Conservation (phyloP, 1,140 invertebrate species). For the Diorhabda elongata region DNA sequence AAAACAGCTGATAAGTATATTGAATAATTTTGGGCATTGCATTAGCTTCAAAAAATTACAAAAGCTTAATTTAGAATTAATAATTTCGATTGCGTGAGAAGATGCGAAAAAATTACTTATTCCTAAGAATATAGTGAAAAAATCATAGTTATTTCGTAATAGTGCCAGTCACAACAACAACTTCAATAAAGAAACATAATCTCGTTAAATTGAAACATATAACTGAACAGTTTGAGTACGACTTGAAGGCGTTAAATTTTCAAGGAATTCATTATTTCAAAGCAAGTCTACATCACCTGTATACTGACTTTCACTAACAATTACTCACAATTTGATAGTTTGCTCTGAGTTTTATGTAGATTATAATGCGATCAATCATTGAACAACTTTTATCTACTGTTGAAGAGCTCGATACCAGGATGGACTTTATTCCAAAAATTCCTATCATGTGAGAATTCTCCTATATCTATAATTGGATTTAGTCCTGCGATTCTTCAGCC, state of each 20-base stretch:
- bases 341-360: conserved; percentile 25
- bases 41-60: conserved; percentile 23
- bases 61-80: conserved; percentile 16
- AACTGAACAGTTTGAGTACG: conserved; percentile 10
- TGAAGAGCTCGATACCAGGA: conserved; percentile 19
- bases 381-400: conserved; percentile 20
- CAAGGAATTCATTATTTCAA: conserved; percentile 19
- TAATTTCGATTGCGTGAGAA: conserved; percentile 13
- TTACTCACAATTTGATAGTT: conserved; percentile 16
- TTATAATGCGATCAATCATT: conserved; percentile 16
- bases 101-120: conserved; percentile 12
- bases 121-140: conserved; percentile 7
- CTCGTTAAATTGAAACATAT: conserved; percentile 21
- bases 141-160: conserved; percentile 25
- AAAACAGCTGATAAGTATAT: neutral
- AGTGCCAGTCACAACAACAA: conserved; percentile 24
- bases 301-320: conserved; percentile 13
- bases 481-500: conserved; percentile 18
- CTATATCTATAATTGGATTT: conserved; percentile 22
- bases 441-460: conserved; percentile 18
- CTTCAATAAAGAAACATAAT: conserved; percentile 25
- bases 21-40: conserved; percentile 24
- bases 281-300: conserved; percentile 9
- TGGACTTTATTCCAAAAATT: conserved; percentile 26
- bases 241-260: too few relatives aligned